Percentiles rank a stretch among this genome's conserved stretches.
These are phyloP conservation scores for Megastigmus dorsalis DNA, from an alignment of 2,888 invertebrate genomes.

Conservation along the genomic window DNA sequence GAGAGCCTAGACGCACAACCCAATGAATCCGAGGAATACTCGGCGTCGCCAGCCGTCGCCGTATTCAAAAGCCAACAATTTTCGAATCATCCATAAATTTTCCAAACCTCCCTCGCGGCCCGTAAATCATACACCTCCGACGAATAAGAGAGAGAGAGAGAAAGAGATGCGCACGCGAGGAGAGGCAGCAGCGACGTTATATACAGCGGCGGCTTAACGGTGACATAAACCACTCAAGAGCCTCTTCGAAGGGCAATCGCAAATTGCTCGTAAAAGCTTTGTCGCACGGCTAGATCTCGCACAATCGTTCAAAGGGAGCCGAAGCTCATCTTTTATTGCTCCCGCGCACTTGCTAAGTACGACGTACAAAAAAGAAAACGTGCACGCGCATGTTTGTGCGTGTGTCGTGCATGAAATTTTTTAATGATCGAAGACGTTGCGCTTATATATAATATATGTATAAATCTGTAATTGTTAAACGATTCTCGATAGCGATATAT, in stretches of 20 bases:
- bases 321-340: conserved; percentile 27
- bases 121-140: conserved; percentile 41
- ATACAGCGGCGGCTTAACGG: too few relatives aligned
- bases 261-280: conserved; percentile 44
- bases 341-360: not conserved
- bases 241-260: conserved; percentile 30
- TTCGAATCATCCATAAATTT: conserved; percentile 48
- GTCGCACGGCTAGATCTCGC: conserved; percentile 5
- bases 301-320: conserved; percentile 35
- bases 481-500: too few relatives aligned
- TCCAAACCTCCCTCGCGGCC: conserved; percentile 35
- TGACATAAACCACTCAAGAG: conserved; percentile 46
- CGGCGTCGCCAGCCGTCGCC: not conserved
- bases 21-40: conserved; percentile 23
- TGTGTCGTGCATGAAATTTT: too few relatives aligned
- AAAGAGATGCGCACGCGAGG: not conserved
- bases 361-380: not conserved
- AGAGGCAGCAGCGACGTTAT: not conserved
- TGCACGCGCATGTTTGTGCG: too few relatives aligned
- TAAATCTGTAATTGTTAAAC: too few relatives aligned
- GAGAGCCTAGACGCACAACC: too few relatives aligned
- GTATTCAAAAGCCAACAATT: conserved; percentile 26
- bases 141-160: not conserved
- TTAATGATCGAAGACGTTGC: too few relatives aligned
- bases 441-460: too few relatives aligned